Base-by-base conservation (phyloP, 2,797 vertebrate species). In the Coilia nasus region DNA sequence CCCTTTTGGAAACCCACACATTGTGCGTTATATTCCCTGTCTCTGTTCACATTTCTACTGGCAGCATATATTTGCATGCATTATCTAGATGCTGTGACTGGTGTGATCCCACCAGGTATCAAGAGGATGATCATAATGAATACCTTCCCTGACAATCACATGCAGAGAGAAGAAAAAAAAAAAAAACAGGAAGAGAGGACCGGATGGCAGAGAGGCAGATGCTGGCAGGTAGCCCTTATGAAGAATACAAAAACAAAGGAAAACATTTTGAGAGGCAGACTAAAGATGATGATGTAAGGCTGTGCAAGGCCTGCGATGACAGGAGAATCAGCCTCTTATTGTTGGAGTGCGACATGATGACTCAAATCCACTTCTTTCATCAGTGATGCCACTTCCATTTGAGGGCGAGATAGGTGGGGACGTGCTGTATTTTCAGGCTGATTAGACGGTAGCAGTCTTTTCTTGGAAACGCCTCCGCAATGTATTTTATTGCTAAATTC, bases 221-320 rank as follows among this genome's bases (percentile, higher is more conserved):
- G 35, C 71, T 78, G 71, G 31, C 31, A 78, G 71, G 19, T 78
- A 78, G 71, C 71, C 31, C 71, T 78, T 44, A 78, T 78, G 87
- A 88, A 85, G 86, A 88, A 83, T 86, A 59, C 83, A 87, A 83
- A 82, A 88, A 87, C 82, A 71, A 88, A 89, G 17, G 71, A 78
- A 78, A 78, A 78, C 71, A 78, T 78, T 21, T 59, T 83, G 83
- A 85, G 81, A 85, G 50, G 88, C 82, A 71, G 84, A 89, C 86
- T 83, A 87, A 81, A 78, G 60, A 85, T 89, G 50, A 87, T 90
- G 88, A 91, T 90, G 88, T 83, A 91, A 89, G 81, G 56, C 85
- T 75, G 50, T 85, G 87, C 47, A 91, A 88, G 83, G 60, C 82
- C 87, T 83, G 25, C 81, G 87, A 83, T 56, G 44, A 83, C 81